These are phyloP conservation scores for Onthophagus sagittarius DNA, from an alignment of 2,888 invertebrate genomes.

Conservation along the genomic window DNA sequence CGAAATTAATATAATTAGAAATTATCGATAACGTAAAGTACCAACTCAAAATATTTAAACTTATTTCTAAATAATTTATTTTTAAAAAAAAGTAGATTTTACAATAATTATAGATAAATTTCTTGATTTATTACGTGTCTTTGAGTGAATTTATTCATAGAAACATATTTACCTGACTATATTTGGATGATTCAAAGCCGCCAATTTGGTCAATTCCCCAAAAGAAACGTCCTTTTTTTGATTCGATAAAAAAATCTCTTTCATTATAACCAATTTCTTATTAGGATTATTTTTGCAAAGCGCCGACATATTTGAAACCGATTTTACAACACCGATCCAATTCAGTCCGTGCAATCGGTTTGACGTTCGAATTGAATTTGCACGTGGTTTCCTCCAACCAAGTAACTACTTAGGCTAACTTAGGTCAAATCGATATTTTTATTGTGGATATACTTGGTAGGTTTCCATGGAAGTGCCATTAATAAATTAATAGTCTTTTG, in stretches of 20 bases:
- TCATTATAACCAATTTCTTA: constrained; percentile 58
- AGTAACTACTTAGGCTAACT: background rate
- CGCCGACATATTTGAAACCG: constrained; percentile 12
- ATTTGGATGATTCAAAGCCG: constrained; percentile 68
- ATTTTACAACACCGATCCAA: background rate
- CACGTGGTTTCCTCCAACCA: background rate
- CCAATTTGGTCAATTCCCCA: constrained; percentile 67
- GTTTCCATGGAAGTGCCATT: background rate
- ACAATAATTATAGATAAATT: no score
- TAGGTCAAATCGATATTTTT: constrained; percentile 1
- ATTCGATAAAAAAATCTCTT: constrained; percentile 62
- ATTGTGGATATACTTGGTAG: background rate
- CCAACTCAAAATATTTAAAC: no score
- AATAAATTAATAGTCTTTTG: background rate
- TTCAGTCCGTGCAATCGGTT: background rate
- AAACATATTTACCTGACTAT: constrained; percentile 54
- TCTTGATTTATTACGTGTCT: no score
- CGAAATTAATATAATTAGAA: no score
- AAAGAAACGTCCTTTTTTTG: constrained; percentile 51
- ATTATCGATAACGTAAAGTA: no score
- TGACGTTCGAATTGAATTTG: background rate
- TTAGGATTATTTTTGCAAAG: constrained; percentile 21
- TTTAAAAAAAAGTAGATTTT: no score
- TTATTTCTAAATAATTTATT: no score
- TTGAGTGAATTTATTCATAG: no score